phyloP scores from a whole-genome alignment of 2,888 invertebrate genomes.

The Spilosoma lubricipeda region DNA sequence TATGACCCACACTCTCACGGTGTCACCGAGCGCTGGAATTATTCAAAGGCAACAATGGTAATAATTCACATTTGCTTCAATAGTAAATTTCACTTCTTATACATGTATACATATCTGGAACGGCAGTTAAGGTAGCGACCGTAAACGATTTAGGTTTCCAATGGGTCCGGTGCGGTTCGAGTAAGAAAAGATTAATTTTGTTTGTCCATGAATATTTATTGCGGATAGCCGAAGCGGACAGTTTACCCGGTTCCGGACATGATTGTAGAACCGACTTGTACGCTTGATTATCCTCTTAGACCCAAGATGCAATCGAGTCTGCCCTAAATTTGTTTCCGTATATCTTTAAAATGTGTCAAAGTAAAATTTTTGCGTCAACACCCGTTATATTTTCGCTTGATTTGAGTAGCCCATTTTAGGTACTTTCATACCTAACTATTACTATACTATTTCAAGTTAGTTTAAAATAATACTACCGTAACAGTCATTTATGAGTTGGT shows the following conservation, averaged over 20 bases:
- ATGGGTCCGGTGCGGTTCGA: slow-evolving; percentile 39
- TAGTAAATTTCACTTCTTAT: slow-evolving; percentile 13
- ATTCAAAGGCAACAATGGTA: slow-evolving; percentile 56
- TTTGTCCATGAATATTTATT: slow-evolving; percentile 52
- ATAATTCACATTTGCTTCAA: slow-evolving; percentile 50
- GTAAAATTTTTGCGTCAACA: slow-evolving; percentile 13
- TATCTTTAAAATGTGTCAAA: slow-evolving; percentile 4
- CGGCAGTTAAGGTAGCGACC: slow-evolving; percentile 34
- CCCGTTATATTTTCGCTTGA: not conserved
- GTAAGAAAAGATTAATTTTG: slow-evolving; percentile 53
- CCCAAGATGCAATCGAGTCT: slow-evolving; percentile 30
- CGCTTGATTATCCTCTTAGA: slow-evolving; percentile 33
- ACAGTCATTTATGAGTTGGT: not conserved
- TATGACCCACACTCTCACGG: slow-evolving; percentile 32
- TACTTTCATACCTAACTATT: too few relatives aligned
- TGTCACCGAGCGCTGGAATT: slow-evolving; percentile 51
- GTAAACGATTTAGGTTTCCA: slow-evolving; percentile 50
- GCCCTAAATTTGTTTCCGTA: slow-evolving; percentile 20
- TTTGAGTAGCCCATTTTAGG: not conserved
- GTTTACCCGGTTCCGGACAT: slow-evolving; percentile 31
- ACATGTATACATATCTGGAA: slow-evolving; percentile 6
- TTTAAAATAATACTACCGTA: too few relatives aligned
- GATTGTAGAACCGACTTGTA: slow-evolving; percentile 29
- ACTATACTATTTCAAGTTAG: too few relatives aligned
- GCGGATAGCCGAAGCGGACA: slow-evolving; percentile 29